Evolutionary conservation across 2,113 vertebrate genomes (phyloP), one percentile per base, ranked within the genome.

Genomic region (Pardalotus punctatus): DNA sequence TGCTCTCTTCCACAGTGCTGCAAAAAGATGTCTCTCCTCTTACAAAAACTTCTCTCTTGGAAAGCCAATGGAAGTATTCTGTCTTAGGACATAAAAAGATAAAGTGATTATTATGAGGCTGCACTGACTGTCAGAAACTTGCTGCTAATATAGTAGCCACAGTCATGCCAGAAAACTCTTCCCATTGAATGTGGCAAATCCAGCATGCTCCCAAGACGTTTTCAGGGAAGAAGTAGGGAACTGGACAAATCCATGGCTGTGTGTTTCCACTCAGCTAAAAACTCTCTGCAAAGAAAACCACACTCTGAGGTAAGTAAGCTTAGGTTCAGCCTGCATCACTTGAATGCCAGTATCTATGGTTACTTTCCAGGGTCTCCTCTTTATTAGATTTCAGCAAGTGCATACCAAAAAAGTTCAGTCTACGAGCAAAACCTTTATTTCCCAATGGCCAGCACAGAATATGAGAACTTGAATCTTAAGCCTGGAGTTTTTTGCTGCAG

Each of bases 391-490:
- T 90, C 76, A 86, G 60, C 43, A 56, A 90, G 53, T 5, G 2
- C 43, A 28, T 84, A 78, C 36, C 81, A 86, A 73, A 71, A 11
- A 88, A 60, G 15, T 58, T 90, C 60, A 48, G 56, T 71, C 72
- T 79, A 5, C 2, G 48, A 83, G 81, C 57, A 70, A 86, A 78
- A 93, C 14, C 28, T 86, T 94, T 85, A 89, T 96, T 96, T 96
- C 92, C 93, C 90, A 82, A 18, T 65, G 92, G 91, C 47, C 67
- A 70, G 43, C 29, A 58, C 33, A 74, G 60, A 48, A 67, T 86
- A 74, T 73, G 43, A 91, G 82, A 82, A 71, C 81, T 67, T 43
- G 51, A 64, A 62, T 74, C 43, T 82, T 73, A 70, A 83, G 22
- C 43, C 29, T 92, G 35, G 57, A 43, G 43, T 43, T 65, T 50